Conservation (phyloP, 2,888 invertebrate genomes). For the Theretra japonica region DNA sequence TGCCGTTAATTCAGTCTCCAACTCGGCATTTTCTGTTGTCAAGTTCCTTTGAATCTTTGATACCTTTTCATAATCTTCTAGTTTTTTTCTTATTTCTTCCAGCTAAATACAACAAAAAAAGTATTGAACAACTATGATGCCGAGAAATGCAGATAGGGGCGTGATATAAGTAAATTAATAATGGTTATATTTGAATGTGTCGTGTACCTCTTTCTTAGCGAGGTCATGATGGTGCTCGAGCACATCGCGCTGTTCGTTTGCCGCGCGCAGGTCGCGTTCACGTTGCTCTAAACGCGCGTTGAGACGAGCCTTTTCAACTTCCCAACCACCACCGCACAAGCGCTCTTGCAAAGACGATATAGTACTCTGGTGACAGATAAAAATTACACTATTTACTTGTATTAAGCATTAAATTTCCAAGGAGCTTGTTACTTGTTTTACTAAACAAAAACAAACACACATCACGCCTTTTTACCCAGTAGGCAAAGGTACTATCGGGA, state of each 20-base stretch:
- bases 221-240: conserved; percentile 90
- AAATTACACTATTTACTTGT: not conserved
- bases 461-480: too few species aligned
- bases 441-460: not conserved
- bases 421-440: too few species aligned
- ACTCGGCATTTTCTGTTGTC: conserved; percentile 89
- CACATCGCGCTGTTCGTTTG: conserved; percentile 90
- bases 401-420: too few species aligned
- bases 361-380: conserved; percentile 56
- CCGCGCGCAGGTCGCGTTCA: conserved; percentile 88
- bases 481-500: too few species aligned
- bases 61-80: conserved; percentile 94
- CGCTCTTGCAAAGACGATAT: conserved; percentile 79
- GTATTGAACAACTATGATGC: not conserved
- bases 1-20: conserved; percentile 90
- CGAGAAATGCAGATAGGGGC: too few species aligned
- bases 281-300: conserved; percentile 90
- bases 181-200: not conserved
- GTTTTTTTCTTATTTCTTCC: conserved; percentile 91
- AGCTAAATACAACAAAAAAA: conserved; percentile 72
- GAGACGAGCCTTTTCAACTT: conserved; percentile 88
- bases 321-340: conserved; percentile 82
- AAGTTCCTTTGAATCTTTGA: conserved; percentile 92
- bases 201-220: conserved; percentile 80
- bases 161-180: not conserved